phyloP scores from a whole-genome alignment of 2,113 vertebrate genomes.

The Pampusana beccarii region DNA sequence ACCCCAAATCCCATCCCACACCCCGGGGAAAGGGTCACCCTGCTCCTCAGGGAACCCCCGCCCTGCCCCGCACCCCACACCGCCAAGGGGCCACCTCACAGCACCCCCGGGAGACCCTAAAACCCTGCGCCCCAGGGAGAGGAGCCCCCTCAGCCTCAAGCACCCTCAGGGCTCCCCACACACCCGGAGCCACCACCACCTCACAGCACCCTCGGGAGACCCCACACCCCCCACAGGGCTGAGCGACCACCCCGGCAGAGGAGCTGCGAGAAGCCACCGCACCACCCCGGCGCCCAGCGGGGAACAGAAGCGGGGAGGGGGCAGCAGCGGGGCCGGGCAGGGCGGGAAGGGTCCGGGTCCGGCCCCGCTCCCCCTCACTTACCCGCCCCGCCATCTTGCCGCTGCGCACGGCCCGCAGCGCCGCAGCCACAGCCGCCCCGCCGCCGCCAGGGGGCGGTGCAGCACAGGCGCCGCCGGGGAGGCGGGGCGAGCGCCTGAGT shows the following conservation, averaged over 20 bases:
- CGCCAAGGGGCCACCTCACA: background rate
- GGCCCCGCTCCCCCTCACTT: background rate
- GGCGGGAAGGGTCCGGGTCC: background rate
- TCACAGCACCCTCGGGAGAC: background rate
- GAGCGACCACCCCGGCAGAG: background rate
- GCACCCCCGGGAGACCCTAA: background rate
- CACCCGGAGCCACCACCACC: background rate
- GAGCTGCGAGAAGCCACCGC: no score
- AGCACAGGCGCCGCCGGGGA: background rate
- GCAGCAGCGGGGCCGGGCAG: background rate
- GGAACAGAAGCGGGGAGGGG: background rate
- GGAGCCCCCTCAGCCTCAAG: background rate
- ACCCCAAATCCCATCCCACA: background rate
- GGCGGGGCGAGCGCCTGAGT: background rate
- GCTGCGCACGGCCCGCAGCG: background rate
- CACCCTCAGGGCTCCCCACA: no score
- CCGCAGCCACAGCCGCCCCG: background rate
- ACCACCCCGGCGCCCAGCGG: background rate
- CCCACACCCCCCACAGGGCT: no score
- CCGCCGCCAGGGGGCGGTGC: background rate
- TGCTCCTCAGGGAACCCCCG: background rate
- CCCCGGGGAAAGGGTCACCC: background rate
- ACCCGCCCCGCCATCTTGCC: slow-evolving; percentile 61
- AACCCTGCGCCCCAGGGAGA: background rate
- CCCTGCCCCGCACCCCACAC: no score